Evolutionary conservation across 2,797 vertebrate species (phyloP), one percentile per base, ranked within the genome.

Genomic region (Tragopan temminckii): DNA sequence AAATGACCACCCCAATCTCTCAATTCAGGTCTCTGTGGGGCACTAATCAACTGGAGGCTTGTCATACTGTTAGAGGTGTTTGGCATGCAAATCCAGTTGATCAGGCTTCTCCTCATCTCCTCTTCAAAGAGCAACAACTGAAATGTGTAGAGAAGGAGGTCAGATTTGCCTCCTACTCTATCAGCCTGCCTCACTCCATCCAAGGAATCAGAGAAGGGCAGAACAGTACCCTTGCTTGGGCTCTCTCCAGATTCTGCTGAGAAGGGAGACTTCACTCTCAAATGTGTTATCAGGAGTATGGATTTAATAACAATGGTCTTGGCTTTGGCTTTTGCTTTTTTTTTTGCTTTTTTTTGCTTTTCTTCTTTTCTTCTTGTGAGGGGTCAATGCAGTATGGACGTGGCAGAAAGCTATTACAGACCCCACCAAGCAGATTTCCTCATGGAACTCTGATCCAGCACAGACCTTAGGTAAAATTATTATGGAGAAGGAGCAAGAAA

Each of bases 1-100:
- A 82, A 94, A 95, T 83, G 93, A 95, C 94, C 90, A 94, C 90
- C 94, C 81, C 0, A 0, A 42, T 85, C 79, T 95, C 64, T 87
- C 59, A 24, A 6, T 85, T 80, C 61, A 71, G 20, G 36, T 19
- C 76, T 92, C 71, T 91, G 69, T 78, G 50, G 50, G 67, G 38
- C 46, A 21, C 59, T 92, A 90, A 83, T 77, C 88, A 83, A 33
- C 81, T 52, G 62, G 68, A 90, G 67, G 24, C 57, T 87, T 68
- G 24, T 46, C 24, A 7, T 66, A 19, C 29, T 59, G 3, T 89
- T 90, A 19, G 12, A 59, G 27, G 40, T 75, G 45, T 67, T 88
- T 77, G 80, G 77, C 53, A 59, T 4, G 9, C 31, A 50, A 89
- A 68, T 82, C 62, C 13, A 40, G 42, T n/a, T 85, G 57, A 62